Evolutionary conservation across 2,797 vertebrate genomes (phyloP).

Genomic region (Cephalopachus bancanus): DNA sequence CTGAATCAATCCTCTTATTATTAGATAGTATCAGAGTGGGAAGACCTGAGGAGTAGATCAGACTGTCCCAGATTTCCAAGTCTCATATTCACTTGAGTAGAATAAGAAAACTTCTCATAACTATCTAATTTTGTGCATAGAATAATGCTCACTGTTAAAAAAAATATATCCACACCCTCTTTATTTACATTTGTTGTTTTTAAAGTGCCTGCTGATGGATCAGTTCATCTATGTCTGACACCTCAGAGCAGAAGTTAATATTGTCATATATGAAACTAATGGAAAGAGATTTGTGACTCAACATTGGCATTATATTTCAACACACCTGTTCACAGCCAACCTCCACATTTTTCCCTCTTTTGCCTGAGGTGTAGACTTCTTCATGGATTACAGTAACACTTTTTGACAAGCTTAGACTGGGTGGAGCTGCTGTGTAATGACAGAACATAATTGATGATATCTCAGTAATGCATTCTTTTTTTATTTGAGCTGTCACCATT

Average conservation of each 20-base stretch:
- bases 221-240: slow-evolving; percentile 84
- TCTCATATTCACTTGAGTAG: slow-evolving; percentile 60
- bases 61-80: slow-evolving; percentile 67
- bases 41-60: slow-evolving; percentile 19
- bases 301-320: slow-evolving; percentile 83
- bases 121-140: slow-evolving; percentile 70
- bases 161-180: slow-evolving; percentile 66
- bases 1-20: slow-evolving; percentile 35
- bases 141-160: slow-evolving; percentile 83
- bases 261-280: slow-evolving; percentile 89
- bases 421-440: slow-evolving; percentile 89
- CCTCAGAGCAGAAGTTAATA: slow-evolving; percentile 75
- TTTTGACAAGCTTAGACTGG: slow-evolving; percentile 92
- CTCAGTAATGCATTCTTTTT: slow-evolving; percentile 89
- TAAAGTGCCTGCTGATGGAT: slow-evolving; percentile 85
- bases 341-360: slow-evolving; percentile 84
- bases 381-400: slow-evolving; percentile 93
- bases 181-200: slow-evolving; percentile 84
- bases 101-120: slow-evolving; percentile 79
- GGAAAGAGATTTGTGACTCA: slow-evolving; percentile 88
- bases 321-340: slow-evolving; percentile 89
- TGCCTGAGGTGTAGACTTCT: slow-evolving; percentile 89
- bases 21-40: slow-evolving; percentile 46
- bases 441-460: slow-evolving; percentile 87
- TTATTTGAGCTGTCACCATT: slow-evolving; percentile 90